Evolutionary conservation across 1,140 invertebrate genomes (phyloP).

Genomic region (Marisa cornuarietis): DNA sequence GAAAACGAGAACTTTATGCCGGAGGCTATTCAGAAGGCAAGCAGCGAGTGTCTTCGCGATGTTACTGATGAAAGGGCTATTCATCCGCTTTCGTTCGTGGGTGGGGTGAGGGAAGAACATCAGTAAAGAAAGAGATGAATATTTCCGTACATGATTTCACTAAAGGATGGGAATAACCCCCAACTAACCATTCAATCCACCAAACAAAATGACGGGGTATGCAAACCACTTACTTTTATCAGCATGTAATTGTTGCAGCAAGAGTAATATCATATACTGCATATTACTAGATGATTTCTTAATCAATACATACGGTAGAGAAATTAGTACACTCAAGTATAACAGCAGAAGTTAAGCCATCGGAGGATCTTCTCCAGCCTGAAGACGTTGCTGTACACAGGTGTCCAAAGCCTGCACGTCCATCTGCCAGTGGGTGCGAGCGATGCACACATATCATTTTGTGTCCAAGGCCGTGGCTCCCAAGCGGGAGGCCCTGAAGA

Average conservation of each 20-base stretch:
- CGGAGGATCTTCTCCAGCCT: neutral
- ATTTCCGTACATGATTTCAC: too few species aligned
- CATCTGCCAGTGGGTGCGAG: constrained; percentile 89
- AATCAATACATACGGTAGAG: too few species aligned
- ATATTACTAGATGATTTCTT: too few species aligned
- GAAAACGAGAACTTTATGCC: constrained; percentile 71
- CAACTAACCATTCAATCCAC: too few species aligned
- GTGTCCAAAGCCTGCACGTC: constrained; percentile 87
- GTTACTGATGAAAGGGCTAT: constrained; percentile 60
- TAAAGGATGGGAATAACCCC: too few species aligned
- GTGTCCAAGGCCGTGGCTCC: constrained; percentile 66
- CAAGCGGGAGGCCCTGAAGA: constrained; percentile 61
- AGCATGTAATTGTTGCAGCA: too few species aligned
- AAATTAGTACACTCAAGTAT: too few species aligned
- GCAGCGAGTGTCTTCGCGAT: constrained; percentile 33
- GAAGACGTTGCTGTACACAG: constrained; percentile 60
- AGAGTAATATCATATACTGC: too few species aligned
- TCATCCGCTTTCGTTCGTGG: neutral
- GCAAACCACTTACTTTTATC: too few species aligned
- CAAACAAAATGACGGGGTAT: too few species aligned
- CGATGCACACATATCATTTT: constrained; percentile 82
- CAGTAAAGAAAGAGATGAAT: neutral
- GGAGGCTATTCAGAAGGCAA: constrained; percentile 75
- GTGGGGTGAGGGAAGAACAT: neutral
- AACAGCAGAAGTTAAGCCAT: too few species aligned